phyloP scores from a whole-genome alignment of 2,797 vertebrate genomes.

The Rhynchotus rufescens region DNA sequence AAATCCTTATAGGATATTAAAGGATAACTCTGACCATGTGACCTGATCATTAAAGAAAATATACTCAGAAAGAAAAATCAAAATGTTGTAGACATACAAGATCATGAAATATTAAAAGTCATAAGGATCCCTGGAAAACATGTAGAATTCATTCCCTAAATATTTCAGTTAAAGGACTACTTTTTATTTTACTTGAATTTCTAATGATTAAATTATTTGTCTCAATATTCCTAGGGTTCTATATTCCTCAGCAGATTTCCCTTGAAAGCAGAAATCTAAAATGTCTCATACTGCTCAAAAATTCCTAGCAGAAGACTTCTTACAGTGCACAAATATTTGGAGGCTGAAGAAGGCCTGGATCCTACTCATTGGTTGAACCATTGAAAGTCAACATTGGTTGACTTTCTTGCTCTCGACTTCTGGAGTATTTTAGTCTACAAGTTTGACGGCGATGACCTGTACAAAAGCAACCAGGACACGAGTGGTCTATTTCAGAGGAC shows the following conservation, averaged over 20 bases:
- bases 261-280: neutral
- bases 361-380: neutral
- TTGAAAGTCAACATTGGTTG: too few relatives aligned
- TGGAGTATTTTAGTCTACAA: neutral
- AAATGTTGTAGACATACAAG: conserved; percentile 62
- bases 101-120: conserved; percentile 78
- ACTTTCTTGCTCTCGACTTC: neutral
- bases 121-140: conserved; percentile 55
- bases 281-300: neutral
- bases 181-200: conserved; percentile 69
- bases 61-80: conserved; percentile 53
- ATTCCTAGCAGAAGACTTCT: neutral
- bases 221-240: conserved; percentile 22
- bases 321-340: neutral
- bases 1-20: conserved; percentile 73
- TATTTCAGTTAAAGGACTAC: conserved; percentile 58
- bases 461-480: neutral
- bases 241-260: conserved; percentile 22
- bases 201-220: conserved; percentile 59
- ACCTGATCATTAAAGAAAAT: conserved; percentile 67
- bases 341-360: neutral
- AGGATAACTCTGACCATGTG: conserved; percentile 64
- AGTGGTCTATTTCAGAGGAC: too few relatives aligned
- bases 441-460: neutral
- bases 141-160: conserved; percentile 58